Percentiles rank a stretch among this genome's conserved stretches.
These are phyloP conservation scores for Enteromius treurensis DNA, from an alignment of 2,797 vertebrate species.

Conservation along the genomic window DNA sequence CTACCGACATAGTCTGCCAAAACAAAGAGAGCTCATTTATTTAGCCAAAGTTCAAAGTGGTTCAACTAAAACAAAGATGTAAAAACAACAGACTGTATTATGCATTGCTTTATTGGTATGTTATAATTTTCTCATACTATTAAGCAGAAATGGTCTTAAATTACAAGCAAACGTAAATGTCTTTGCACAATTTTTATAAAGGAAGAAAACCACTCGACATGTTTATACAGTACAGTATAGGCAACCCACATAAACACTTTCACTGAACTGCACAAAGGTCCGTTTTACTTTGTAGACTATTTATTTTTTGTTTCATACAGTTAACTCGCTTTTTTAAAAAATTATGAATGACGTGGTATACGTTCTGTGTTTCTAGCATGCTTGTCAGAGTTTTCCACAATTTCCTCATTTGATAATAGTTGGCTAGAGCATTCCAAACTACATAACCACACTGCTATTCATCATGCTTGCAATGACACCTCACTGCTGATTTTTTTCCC, in stretches of 20 bases:
- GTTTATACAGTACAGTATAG: not conserved
- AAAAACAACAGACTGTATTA: conserved; percentile 51
- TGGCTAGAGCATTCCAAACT: conserved; percentile 38
- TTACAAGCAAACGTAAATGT: conserved; percentile 21
- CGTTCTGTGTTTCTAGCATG: conserved; percentile 25
- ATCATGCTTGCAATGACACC: conserved; percentile 48
- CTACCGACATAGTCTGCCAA: conserved; percentile 24
- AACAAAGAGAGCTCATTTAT: conserved; percentile 49
- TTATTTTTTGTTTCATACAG: not conserved
- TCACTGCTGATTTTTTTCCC: conserved; percentile 39
- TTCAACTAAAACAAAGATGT: conserved; percentile 56
- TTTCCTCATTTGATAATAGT: conserved; percentile 39
- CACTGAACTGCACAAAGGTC: not conserved
- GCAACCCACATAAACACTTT: not conserved
- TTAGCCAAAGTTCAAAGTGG: conserved; percentile 63
- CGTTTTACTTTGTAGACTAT: not conserved
- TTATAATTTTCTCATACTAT: conserved; percentile 1
- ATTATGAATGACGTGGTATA: conserved; percentile 6
- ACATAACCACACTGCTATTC: conserved; percentile 39
- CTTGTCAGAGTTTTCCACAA: conserved; percentile 35
- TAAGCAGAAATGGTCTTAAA: conserved; percentile 1
- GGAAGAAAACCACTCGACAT: not conserved
- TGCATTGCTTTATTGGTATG: conserved; percentile 53
- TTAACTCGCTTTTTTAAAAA: not conserved
- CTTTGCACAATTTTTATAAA: not conserved